Base-by-base conservation (phyloP, 2,113 vertebrate genomes). In the Catharus bicknelli region DNA sequence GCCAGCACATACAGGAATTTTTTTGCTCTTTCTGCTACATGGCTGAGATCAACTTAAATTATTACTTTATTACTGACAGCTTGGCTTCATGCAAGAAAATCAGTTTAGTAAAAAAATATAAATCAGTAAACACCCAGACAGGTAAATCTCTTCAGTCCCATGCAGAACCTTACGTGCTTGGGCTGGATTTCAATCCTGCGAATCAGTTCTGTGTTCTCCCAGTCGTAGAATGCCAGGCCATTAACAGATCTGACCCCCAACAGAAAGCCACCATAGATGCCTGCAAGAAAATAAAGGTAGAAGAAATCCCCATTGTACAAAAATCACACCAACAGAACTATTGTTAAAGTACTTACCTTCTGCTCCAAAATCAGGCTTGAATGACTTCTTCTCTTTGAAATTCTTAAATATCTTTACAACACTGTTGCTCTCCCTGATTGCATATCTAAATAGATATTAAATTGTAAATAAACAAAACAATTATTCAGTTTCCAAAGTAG, bases 341-440 rank as follows among this genome's bases (percentile, higher is more conserved):
- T 70, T 61, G 69, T 11, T 70, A n/a, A 94, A 73, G 40, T 5
- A 92, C 90, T 77, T 95, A 99, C 99, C 99, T 98, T 99, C 99
- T 83, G 99, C 99, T 95, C 99, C 99, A 97, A 99, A 99, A 96
- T 99, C 99, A 38, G 99, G 99, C 94, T 99, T 99, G 96, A 99
- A 99, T 2, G 99, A 99, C 88, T 99, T 99, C 97, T 99, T 99
- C 96, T 99, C 99, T 96, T 99, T 99, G 96, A 99, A 99, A 63
- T 99, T 99, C 96, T 99, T 99, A 97, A 99, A 99, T 96, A 99
- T 98, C 97, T 99, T 99, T 48, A 99, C 99, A 36, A 99, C 94
- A 54, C 99, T 99, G 98, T 97, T 99, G 97, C 99, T 99, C 94
- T 99, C 99, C 87, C 99, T 98, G 88, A 99, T 99, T 38, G 99